Evolutionary conservation across 2,797 vertebrate genomes (phyloP).

Genomic region (Naso thynnoides): DNA sequence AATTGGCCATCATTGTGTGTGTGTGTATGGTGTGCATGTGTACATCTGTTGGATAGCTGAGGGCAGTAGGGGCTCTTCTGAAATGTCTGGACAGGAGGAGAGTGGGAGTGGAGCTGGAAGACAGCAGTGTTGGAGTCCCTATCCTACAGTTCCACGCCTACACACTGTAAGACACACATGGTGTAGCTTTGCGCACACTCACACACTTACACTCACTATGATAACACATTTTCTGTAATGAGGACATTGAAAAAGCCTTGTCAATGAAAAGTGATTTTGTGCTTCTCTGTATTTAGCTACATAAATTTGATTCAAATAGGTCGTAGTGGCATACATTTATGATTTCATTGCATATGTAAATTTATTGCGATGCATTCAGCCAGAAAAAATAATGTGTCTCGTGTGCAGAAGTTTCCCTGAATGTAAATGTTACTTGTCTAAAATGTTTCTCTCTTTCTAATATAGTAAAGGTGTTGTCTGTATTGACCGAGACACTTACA

Average conservation of each 20-base stretch:
- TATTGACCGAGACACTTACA: conserved; percentile 89
- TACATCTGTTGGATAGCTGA: conserved; percentile 80
- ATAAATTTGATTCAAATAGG: not conserved
- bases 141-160: conserved; percentile 93
- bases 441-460: conserved; percentile 56
- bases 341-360: conserved; percentile 18
- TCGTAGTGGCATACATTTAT: conserved; percentile 19
- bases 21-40: conserved; percentile 33
- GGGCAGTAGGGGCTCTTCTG: conserved; percentile 91
- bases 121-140: conserved; percentile 88
- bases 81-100: conserved; percentile 95
- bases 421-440: no score
- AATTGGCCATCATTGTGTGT: conserved; percentile 41
- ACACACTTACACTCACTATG: conserved; percentile 44
- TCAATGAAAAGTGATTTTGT: conserved; percentile 35
- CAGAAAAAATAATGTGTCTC: not conserved
- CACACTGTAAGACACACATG: conserved; percentile 83
- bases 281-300: conserved; percentile 30
- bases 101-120: conserved; percentile 94
- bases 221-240: conserved; percentile 53
- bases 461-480: conserved; percentile 86
- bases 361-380: not conserved
- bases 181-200: conserved; percentile 17
- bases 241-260: conserved; percentile 8
- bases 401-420: not conserved